Evolutionary conservation across 2,797 vertebrate species (phyloP).

Genomic region (Amphiprion clarkii): DNA sequence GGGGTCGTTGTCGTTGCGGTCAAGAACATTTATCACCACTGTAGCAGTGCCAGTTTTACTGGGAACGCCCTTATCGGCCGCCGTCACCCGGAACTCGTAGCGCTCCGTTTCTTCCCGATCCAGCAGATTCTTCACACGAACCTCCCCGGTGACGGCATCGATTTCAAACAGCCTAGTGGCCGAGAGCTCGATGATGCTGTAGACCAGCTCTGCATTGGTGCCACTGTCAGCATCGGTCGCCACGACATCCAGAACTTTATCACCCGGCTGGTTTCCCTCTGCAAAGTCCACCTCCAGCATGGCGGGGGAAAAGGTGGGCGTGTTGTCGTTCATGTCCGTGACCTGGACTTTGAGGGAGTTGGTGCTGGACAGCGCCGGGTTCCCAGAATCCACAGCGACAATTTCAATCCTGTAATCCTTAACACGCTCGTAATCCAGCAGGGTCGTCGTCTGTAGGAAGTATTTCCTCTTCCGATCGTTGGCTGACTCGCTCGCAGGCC

Average conservation of each 20-base stretch:
- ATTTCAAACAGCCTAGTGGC: conserved; percentile 91
- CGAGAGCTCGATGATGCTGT: conserved; percentile 88
- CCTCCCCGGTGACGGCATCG: conserved; percentile 89
- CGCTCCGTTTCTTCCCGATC: conserved; percentile 92
- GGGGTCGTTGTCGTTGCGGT: conserved; percentile 98
- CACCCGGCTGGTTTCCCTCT: conserved; percentile 93
- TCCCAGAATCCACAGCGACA: conserved; percentile 96
- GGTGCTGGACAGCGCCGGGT: conserved; percentile 96
- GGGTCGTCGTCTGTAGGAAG: conserved; percentile 95
- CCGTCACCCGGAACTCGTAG: conserved; percentile 93
- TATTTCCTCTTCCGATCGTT: conserved; percentile 97
- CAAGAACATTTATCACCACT: conserved; percentile 92
- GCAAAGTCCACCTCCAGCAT: conserved; percentile 91
- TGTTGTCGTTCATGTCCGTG: conserved; percentile 95
- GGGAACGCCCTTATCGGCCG: conserved; percentile 93
- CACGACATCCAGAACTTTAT: conserved; percentile 89
- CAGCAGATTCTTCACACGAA: conserved; percentile 91
- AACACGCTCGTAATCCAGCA: conserved; percentile 92
- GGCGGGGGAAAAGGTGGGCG: conserved; percentile 91
- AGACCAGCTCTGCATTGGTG: conserved; percentile 92
- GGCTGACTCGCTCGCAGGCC: conserved; percentile 92
- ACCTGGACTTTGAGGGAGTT: conserved; percentile 97
- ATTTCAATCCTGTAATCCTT: conserved; percentile 97
- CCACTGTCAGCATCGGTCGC: conserved; percentile 95
- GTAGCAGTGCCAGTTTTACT: conserved; percentile 95